phyloP scores from a whole-genome alignment of 2,888 invertebrate species.

The Piscicola geometra region DNA sequence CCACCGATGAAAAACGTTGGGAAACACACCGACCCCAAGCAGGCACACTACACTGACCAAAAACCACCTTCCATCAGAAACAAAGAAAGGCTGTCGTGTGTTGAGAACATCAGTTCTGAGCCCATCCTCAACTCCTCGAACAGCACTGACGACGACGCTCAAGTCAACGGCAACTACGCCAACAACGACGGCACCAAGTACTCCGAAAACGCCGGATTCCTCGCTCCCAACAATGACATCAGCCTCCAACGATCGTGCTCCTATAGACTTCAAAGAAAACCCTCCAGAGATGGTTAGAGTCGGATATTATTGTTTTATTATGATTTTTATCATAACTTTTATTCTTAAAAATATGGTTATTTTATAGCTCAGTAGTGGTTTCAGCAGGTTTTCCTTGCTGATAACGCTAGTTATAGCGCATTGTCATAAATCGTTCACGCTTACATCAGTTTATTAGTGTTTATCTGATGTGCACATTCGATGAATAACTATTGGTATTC shows the following conservation, averaged over 20 bases:
- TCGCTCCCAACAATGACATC: slow-evolving; percentile 3
- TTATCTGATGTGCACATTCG: too few species aligned
- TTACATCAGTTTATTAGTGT: too few species aligned
- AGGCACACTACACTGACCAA: background rate
- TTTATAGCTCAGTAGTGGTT: too few species aligned
- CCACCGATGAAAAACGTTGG: background rate
- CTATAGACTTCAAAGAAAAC: slow-evolving; percentile 19
- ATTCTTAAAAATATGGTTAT: too few species aligned
- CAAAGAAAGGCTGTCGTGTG: background rate
- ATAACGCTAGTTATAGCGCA: too few species aligned
- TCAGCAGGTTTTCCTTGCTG: too few species aligned
- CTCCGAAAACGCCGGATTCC: background rate
- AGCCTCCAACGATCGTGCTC: slow-evolving; percentile 31
- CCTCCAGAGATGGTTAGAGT: slow-evolving; percentile 21
- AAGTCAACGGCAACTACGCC: background rate
- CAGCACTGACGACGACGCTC: background rate
- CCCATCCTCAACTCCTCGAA: background rate
- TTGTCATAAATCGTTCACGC: too few species aligned
- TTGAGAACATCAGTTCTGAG: background rate
- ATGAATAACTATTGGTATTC: too few species aligned
- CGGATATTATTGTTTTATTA: background rate
- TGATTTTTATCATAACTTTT: background rate
- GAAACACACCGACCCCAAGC: background rate
- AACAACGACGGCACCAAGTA: background rate
- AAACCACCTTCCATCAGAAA: background rate